Evolutionary conservation across 2,888 invertebrate species (phyloP).

Genomic region (Caenorhabditis japonica): DNA sequence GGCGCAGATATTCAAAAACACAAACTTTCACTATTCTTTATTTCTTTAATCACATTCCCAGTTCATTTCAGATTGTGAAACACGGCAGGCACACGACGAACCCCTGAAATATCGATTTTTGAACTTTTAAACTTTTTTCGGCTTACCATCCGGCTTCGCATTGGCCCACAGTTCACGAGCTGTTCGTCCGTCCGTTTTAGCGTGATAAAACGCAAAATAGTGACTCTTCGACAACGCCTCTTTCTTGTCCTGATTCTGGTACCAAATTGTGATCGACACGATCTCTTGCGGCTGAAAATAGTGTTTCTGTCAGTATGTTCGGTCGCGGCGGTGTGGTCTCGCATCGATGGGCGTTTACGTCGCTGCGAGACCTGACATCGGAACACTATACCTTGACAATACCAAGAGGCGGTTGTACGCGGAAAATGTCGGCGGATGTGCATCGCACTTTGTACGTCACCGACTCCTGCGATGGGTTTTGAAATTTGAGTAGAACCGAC

Average conservation of each 20-base stretch:
- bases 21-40: no score
- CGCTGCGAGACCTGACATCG: no score
- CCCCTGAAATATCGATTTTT: constrained; percentile 9
- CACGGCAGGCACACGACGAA: constrained; percentile 36
- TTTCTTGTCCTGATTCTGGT: constrained; percentile 31
- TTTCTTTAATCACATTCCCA: no score
- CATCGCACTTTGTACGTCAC: constrained; percentile 40
- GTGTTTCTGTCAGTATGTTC: no score
- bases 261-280: constrained; percentile 31
- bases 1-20: no score
- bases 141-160: constrained; percentile 30
- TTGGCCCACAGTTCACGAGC: constrained; percentile 40
- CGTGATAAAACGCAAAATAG: constrained; percentile 52
- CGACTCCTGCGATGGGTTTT: constrained; percentile 22
- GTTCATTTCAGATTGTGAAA: neutral
- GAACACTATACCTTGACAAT: no score
- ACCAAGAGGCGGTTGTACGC: constrained; percentile 49
- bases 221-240: constrained; percentile 20
- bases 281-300: constrained; percentile 19
- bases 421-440: constrained; percentile 51
- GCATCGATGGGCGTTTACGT: no score
- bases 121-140: neutral
- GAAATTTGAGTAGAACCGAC: constrained; percentile 20
- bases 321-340: no score
- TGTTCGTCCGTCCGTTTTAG: constrained; percentile 20